Base-by-base conservation (phyloP, 2,888 invertebrate genomes). In the Athalia rosae region DNA sequence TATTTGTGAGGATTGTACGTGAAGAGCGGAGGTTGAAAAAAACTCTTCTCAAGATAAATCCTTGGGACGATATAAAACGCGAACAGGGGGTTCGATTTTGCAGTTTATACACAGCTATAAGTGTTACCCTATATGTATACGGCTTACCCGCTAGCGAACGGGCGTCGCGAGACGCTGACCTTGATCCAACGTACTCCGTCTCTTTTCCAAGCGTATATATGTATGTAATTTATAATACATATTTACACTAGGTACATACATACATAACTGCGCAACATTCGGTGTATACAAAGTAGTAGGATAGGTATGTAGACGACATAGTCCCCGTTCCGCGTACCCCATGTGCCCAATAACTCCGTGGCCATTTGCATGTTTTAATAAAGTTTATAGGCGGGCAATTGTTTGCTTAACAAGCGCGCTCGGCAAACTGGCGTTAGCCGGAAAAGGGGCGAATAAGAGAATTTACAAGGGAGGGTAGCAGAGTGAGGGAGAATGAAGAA, bases 331-430 rank as follows among this genome's bases (percentile, higher is more conserved):
- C 15, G n/a, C n/a, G n/a, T n/a, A 61, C 74, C 74, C 74, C 2
- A 28, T 61, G 48, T 28, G 43, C 13, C 5, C 43, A 45, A 74
- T 48, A 74, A 74, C 47, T 74, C 61, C 71, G 62, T 15, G 56
- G 74, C 48, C 61, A 74, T 74, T 74, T 74, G 74, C 74, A 74
- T 74, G 74, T 74, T 74, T 74, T 74, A 74, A 61, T 74, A 74
- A 74, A 74, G 74, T 74, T 74, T 74, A 74, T 74, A 58, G 74
- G 74, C 61, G 74, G 74, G 61, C 74, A 74, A 74, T 74, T 74
- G 74, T 74, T 74, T 74, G 74, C 74, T 74, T 74, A 61, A 74
- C 74, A 74, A 74, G 74, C 74, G 28, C 59, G 61, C 50, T 41
- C 62, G 48, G 48, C 74, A 9, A 59, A 15, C 48, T 48, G 28